Conservation (phyloP, 2,888 invertebrate genomes). For the Barypeithes pellucidus region DNA sequence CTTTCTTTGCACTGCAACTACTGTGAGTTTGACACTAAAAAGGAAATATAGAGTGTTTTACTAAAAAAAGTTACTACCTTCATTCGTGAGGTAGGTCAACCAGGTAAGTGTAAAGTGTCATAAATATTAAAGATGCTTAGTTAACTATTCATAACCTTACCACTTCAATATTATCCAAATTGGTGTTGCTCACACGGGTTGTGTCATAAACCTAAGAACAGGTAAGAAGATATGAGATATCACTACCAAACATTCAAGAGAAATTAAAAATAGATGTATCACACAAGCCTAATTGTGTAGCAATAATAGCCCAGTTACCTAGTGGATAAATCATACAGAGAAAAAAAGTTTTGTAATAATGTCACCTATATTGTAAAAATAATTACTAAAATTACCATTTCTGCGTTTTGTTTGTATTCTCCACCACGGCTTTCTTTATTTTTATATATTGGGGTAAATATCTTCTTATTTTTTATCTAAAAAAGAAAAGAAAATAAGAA, state of each 20-base stretch:
- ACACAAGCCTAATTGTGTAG: background rate
- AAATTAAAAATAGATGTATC: background rate
- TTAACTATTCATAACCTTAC: background rate
- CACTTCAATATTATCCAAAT: background rate
- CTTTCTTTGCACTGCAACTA: background rate
- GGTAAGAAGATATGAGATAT: background rate
- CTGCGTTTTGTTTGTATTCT: background rate
- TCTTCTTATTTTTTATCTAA: conserved; percentile 2
- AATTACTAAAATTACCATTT: background rate
- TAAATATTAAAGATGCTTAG: background rate
- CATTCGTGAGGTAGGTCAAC: background rate
- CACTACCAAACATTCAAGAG: background rate
- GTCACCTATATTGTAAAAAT: background rate
- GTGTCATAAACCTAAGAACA: background rate
- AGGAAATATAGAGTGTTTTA: background rate
- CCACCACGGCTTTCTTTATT: background rate
- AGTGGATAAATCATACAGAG: no score
- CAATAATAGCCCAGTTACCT: background rate
- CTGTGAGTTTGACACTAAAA: background rate
- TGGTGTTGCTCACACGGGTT: background rate
- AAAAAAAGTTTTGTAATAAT: no score
- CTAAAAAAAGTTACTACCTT: background rate
- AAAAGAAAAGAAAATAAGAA: conserved; percentile 1
- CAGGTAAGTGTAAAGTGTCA: background rate
- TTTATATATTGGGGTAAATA: background rate